phyloP scores from a whole-genome alignment of 2,113 vertebrate genomes.

The Pavo muticus region DNA sequence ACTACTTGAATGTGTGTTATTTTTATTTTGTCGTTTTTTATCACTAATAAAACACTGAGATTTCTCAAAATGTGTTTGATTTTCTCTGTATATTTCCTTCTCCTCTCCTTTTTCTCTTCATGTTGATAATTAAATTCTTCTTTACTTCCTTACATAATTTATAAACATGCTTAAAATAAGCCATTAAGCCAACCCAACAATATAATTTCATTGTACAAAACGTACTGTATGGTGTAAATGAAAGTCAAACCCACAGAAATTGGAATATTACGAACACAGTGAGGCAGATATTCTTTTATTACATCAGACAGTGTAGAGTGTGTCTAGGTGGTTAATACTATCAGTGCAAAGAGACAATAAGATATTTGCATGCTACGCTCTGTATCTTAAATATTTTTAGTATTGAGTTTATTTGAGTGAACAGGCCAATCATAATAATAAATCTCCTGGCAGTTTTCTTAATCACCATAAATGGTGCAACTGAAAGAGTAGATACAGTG shows the following conservation, averaged over 20 bases:
- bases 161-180: not conserved
- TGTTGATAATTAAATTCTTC: not conserved
- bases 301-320: not conserved
- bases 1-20: not conserved
- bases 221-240: not conserved
- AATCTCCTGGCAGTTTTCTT: not conserved
- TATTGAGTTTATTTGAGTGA: not conserved
- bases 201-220: not conserved
- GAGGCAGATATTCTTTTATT: not conserved
- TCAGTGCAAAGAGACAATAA: not conserved
- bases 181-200: accelerated
- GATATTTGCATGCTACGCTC: not conserved
- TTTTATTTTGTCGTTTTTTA: not conserved
- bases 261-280: not conserved
- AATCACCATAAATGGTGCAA: not conserved
- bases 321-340: not conserved
- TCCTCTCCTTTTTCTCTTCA: not conserved
- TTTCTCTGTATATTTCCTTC: not conserved
- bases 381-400: not conserved
- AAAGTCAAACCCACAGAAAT: not conserved
- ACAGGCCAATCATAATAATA: not conserved
- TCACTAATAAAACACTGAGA: not conserved
- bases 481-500: not conserved
- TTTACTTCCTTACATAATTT: not conserved
- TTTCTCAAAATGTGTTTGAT: not conserved